Evolutionary conservation across 2,888 invertebrate genomes (phyloP).

Genomic region (Meiosimyza decipiens): DNA sequence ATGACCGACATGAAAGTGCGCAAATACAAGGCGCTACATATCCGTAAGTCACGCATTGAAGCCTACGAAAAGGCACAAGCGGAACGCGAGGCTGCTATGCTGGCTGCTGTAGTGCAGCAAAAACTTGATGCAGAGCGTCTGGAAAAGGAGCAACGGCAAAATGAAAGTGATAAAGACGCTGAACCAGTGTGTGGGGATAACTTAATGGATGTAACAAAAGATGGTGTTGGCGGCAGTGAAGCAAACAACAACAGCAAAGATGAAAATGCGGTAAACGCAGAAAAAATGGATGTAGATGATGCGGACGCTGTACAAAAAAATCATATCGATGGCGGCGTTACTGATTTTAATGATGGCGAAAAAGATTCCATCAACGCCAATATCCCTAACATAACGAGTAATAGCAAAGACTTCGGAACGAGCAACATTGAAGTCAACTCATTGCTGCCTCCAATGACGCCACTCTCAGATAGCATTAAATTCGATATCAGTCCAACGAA

Average conservation of each 20-base stretch:
- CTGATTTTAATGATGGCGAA: slow-evolving; percentile 34
- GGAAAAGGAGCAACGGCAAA: slow-evolving; percentile 50
- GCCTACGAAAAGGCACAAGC: slow-evolving; percentile 73
- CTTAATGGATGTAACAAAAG: slow-evolving; percentile 33
- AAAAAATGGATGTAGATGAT: slow-evolving; percentile 58
- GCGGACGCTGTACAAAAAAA: slow-evolving; percentile 32
- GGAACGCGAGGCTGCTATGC: slow-evolving; percentile 63
- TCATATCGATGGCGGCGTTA: slow-evolving; percentile 38
- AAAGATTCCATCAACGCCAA: neutral
- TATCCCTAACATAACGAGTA: neutral
- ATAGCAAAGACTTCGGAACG: slow-evolving; percentile 19
- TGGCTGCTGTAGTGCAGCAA: slow-evolving; percentile 59
- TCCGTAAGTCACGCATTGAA: slow-evolving; percentile 80
- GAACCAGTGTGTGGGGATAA: slow-evolving; percentile 12
- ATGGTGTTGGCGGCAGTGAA: slow-evolving; percentile 19
- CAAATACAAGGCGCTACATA: slow-evolving; percentile 80
- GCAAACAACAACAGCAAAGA: slow-evolving; percentile 45
- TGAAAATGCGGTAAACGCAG: slow-evolving; percentile 33
- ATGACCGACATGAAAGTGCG: slow-evolving; percentile 92
- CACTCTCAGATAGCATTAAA: slow-evolving; percentile 10
- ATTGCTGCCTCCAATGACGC: slow-evolving; percentile 37
- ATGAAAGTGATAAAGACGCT: neutral
- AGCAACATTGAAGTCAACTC: slow-evolving; percentile 7
- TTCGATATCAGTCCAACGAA: slow-evolving; percentile 47
- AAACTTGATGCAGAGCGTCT: slow-evolving; percentile 67